A percentile compares a stretch with the other conserved stretches of the same genome.
Evolutionary conservation across 2,888 invertebrate species (phyloP).

Genomic region (Euspilapteryx auroguttella): DNA sequence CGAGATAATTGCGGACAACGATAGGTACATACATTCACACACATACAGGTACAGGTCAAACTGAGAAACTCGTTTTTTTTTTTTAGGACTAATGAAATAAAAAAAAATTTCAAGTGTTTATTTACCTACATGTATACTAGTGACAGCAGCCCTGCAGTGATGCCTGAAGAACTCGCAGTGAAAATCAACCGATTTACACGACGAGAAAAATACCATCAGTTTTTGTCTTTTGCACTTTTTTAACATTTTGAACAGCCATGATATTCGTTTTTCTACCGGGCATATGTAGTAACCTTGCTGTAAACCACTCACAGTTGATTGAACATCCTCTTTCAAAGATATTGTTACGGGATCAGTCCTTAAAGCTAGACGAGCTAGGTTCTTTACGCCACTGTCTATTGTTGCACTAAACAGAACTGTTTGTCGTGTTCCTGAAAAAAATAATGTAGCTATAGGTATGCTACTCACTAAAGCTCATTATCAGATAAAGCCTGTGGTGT

Average conservation of each 20-base stretch:
- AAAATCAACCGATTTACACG: slow-evolving; percentile 95
- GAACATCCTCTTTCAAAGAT: slow-evolving; percentile 76
- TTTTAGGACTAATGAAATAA: neutral
- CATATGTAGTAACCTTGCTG: slow-evolving; percentile 91
- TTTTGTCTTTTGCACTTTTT: slow-evolving; percentile 91
- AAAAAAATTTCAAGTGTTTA: no score
- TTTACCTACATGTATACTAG: slow-evolving; percentile 87
- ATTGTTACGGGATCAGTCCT: slow-evolving; percentile 88
- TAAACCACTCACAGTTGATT: slow-evolving; percentile 76
- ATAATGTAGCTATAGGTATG: no score
- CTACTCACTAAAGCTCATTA: no score
- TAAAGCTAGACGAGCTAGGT: slow-evolving; percentile 81
- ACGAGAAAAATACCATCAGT: slow-evolving; percentile 96
- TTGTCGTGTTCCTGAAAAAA: slow-evolving; percentile 77
- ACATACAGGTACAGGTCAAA: no score
- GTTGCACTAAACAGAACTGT: slow-evolving; percentile 98
- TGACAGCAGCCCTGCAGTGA: slow-evolving; percentile 89
- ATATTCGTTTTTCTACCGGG: slow-evolving; percentile 87
- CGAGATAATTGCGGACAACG: no score
- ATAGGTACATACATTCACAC: no score
- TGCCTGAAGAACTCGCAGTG: slow-evolving; percentile 87
- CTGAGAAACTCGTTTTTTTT: no score
- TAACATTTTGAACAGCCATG: slow-evolving; percentile 91
- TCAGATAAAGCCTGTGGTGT: no score
- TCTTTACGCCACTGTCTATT: slow-evolving; percentile 88